Conservation (phyloP, 2,113 vertebrate genomes). For the Scortum barcoo region DNA sequence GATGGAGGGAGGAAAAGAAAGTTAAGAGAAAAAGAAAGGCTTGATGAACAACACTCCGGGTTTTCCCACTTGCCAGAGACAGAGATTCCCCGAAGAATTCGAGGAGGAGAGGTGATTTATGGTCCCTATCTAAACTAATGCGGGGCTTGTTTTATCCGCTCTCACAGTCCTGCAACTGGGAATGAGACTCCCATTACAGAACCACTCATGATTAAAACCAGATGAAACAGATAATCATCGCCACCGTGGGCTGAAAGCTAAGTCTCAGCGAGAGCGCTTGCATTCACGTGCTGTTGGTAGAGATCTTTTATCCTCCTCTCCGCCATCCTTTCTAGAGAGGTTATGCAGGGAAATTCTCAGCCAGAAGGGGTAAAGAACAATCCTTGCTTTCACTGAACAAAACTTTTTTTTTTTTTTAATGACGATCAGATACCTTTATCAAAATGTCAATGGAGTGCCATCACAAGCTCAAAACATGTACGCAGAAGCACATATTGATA, state of each 20-base stretch:
- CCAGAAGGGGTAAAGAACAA: not conserved
- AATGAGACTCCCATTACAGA: constrained; percentile 57
- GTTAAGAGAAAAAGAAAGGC: not conserved
- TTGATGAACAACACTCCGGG: constrained; percentile 29
- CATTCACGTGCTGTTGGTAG: not conserved
- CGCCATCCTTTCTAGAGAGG: not conserved
- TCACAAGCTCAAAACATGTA: not conserved
- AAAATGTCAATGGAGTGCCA: not conserved
- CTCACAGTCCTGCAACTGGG: constrained; percentile 42
- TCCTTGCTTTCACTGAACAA: not conserved
- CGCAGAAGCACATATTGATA: not conserved
- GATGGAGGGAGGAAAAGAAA: constrained; percentile 3
- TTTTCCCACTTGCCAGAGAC: constrained; percentile 29
- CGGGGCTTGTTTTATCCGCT: constrained; percentile 51
- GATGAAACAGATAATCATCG: constrained; percentile 51
- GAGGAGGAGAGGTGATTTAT: constrained; percentile 63
- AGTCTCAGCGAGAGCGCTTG: constrained; percentile 15
- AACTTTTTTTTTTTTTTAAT: not conserved
- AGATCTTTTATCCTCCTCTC: constrained; percentile 1
- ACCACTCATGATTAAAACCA: constrained; percentile 54
- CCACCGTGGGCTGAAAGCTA: constrained; percentile 18
- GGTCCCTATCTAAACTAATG: constrained; percentile 52
- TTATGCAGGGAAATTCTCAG: not conserved
- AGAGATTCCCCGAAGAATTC: constrained; percentile 28
- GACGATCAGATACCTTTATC: not conserved